Base-by-base conservation (phyloP, 2,797 vertebrate genomes). In the Erithacus rubecula region DNA sequence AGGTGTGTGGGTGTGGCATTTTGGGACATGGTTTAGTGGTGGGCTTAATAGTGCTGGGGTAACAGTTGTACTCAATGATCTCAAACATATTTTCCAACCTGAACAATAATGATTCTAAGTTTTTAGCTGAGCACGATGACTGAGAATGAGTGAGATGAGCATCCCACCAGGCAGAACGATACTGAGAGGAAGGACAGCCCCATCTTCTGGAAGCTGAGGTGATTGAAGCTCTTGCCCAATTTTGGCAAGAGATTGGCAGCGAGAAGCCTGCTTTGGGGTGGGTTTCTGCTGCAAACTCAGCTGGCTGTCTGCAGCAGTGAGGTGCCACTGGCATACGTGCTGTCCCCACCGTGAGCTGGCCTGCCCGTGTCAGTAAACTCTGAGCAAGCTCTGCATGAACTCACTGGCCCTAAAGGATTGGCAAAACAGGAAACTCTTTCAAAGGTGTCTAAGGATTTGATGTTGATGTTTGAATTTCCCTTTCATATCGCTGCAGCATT, bases 361-460 rank as follows among this genome's bases (percentile, higher is more conserved):
- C 58, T 64, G 11, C 24, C 52, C 2, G 0, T 43, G 43, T 36
- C 55, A 87, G 62, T 47, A 10, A 81, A 32, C 37, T 74, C 63
- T 36, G 63, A 89, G 70, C 64, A 82, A 84, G 77, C 53, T 89
- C 51, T 43, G 72, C 6, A 4, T 74, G 86, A 91, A 75, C 74
- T 89, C 89, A 56, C 55, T 83, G 74, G 72, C 62, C 62, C 55
- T 86, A 69, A 92, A 83, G 65, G 53, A 75, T 8, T 63, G 76
- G 79, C 79, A 94, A 95, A 93, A 49, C 82, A 95, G 95, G 92
- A 96, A 96, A 83, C 84, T 55, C 84, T 91, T 96, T 93, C 91
- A 94, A 93, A 94, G 67, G 72, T 96, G 87, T 90, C 89, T 94
- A 72, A 96, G 91, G 89, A 90, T 80, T 95, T 90, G 69, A 81